Conservation (phyloP, 2,113 vertebrate species). For the Colinus virginianus region DNA sequence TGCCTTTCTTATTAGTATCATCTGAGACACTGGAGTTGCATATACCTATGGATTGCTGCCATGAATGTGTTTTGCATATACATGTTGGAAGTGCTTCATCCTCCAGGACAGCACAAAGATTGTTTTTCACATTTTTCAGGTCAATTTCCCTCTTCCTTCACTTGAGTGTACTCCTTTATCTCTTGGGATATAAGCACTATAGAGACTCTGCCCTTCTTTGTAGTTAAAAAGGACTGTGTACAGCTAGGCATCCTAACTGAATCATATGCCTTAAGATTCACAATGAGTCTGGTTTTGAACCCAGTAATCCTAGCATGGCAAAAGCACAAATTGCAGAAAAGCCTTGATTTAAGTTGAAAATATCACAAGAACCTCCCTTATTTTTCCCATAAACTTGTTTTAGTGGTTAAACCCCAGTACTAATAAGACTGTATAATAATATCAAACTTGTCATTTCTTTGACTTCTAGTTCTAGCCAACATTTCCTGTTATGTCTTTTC, state of each 20-base stretch:
- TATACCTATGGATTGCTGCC: conserved; percentile 17
- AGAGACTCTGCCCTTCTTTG: neutral
- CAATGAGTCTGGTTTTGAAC: neutral
- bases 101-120: neutral
- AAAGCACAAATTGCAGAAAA: neutral
- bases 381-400: neutral
- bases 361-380: neutral
- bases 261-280: neutral
- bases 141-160: neutral
- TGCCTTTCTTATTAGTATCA: neutral
- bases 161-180: neutral
- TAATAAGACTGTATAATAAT: neutral
- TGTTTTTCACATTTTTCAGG: neutral
- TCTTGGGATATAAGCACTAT: neutral
- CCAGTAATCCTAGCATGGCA: neutral
- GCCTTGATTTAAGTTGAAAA: neutral
- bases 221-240: neutral
- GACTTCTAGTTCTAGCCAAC: neutral
- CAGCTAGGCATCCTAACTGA: neutral
- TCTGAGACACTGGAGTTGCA: conserved; percentile 11
- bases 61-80: conserved; percentile 11
- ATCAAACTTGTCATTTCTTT: neutral
- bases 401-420: neutral
- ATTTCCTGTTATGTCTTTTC: neutral
- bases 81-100: neutral